phyloP scores from a whole-genome alignment of 2,113 vertebrate species.

The Halcyon malimbica region DNA sequence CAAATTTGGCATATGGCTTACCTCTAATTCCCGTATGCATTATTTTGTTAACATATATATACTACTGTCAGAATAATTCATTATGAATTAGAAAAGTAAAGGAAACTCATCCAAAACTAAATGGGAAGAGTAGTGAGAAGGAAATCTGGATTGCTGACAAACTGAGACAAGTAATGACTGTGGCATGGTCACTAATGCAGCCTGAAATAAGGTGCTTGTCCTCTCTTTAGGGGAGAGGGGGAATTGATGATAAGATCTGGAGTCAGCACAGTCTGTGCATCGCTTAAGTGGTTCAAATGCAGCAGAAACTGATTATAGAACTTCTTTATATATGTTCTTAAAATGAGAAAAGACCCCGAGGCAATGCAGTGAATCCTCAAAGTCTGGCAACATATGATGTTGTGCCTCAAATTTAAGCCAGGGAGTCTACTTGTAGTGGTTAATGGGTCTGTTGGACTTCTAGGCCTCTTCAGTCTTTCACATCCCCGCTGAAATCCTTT shows the following conservation, averaged over 20 bases:
- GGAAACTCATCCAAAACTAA: conserved; percentile 58
- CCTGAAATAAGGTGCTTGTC: conserved; percentile 43
- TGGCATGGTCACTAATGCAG: conserved; percentile 41
- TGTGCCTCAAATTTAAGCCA: not conserved
- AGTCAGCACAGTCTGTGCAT: conserved; percentile 56
- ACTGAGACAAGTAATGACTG: conserved; percentile 15
- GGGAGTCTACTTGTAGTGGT: not conserved
- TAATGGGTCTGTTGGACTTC: not conserved
- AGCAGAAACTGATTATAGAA: conserved; percentile 43
- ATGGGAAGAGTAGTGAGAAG: conserved; percentile 11
- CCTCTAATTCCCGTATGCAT: conserved; percentile 65
- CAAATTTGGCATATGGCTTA: conserved; percentile 54
- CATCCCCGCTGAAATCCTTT: not conserved
- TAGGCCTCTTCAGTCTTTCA: not conserved
- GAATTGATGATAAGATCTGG: conserved; percentile 66
- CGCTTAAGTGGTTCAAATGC: conserved; percentile 26
- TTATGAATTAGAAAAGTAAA: conserved; percentile 49
- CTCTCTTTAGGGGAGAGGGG: conserved; percentile 9
- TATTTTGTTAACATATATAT: conserved; percentile 64
- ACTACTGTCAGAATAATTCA: conserved; percentile 45
- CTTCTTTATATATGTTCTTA: not conserved
- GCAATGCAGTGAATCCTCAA: not conserved
- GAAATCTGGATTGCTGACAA: conserved; percentile 57
- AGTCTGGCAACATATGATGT: not conserved
- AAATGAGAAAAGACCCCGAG: conserved; percentile 5